phyloP scores from a whole-genome alignment of 2,888 invertebrate species.

The Carterocephalus palaemon region DNA sequence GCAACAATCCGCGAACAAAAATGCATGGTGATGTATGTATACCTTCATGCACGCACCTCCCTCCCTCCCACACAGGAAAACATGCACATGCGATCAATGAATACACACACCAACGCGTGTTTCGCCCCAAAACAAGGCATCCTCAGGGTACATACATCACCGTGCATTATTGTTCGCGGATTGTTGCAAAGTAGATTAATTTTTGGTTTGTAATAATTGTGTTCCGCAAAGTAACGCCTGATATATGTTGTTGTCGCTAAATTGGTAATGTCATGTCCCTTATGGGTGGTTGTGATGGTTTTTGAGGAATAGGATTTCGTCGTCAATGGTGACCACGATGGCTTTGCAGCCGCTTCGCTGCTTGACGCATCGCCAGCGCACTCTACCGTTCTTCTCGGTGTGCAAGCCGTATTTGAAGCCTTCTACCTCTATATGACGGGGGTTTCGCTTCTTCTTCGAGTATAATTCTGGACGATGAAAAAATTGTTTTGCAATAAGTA shows the following conservation, averaged over 20 bases:
- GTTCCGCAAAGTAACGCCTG: not conserved
- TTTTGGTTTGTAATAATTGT: not conserved
- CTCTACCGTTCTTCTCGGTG: conserved; percentile 18
- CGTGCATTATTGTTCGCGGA: no score
- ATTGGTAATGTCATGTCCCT: not conserved
- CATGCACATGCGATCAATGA: no score
- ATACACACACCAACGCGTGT: no score
- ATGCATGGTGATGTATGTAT: no score
- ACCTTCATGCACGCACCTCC: no score
- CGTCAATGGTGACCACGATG: conserved; percentile 30
- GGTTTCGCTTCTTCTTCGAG: not conserved
- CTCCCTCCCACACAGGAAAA: no score
- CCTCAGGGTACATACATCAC: no score
- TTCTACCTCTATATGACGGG: conserved; percentile 23
- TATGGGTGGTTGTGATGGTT: conserved; percentile 37
- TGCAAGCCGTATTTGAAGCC: conserved; percentile 31
- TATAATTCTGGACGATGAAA: not conserved
- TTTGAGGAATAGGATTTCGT: conserved; percentile 33
- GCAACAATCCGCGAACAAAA: no score
- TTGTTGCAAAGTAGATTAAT: no score
- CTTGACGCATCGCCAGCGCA: conserved; percentile 37
- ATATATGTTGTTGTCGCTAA: no score
- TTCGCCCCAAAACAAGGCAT: no score
- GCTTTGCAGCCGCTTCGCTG: conserved; percentile 37
- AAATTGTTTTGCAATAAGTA: no score